Conservation (phyloP, 2,797 vertebrate genomes). For the Hemitrygon akajei region DNA sequence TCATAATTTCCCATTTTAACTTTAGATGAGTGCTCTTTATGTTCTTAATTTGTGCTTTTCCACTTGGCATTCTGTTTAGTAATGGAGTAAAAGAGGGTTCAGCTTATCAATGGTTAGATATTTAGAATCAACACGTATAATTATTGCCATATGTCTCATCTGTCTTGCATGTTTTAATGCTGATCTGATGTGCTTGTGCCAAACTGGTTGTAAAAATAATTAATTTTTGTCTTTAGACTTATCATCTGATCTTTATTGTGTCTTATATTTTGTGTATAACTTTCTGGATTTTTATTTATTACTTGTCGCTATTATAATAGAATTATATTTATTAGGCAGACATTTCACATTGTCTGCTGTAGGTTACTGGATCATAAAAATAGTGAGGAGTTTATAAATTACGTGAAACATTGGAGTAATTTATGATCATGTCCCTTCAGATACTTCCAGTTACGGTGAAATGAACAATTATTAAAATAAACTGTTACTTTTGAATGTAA, state of each 20-base stretch:
- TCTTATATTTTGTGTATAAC: background rate
- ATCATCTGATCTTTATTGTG: background rate
- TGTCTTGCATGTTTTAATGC: background rate
- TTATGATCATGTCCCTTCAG: background rate
- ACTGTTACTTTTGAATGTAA: background rate
- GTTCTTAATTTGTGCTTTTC: background rate
- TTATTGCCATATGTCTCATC: background rate
- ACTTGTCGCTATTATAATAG: background rate
- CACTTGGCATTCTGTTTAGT: background rate
- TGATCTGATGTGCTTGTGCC: background rate
- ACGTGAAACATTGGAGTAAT: background rate
- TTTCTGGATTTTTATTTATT: background rate
- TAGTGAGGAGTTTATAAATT: background rate
- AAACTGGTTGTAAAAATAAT: background rate
- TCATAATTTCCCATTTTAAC: background rate
- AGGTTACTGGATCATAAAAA: background rate
- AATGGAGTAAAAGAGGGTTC: background rate
- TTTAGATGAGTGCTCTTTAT: background rate
- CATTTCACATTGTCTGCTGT: background rate
- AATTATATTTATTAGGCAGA: background rate
- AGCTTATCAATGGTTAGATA: background rate
- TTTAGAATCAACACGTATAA: background rate
- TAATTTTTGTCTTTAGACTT: background rate
- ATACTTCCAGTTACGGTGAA: background rate
- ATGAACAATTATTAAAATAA: slow-evolving; percentile 14